Base-by-base conservation (phyloP, 2,888 invertebrate species). In the Anorthoa munda region DNA sequence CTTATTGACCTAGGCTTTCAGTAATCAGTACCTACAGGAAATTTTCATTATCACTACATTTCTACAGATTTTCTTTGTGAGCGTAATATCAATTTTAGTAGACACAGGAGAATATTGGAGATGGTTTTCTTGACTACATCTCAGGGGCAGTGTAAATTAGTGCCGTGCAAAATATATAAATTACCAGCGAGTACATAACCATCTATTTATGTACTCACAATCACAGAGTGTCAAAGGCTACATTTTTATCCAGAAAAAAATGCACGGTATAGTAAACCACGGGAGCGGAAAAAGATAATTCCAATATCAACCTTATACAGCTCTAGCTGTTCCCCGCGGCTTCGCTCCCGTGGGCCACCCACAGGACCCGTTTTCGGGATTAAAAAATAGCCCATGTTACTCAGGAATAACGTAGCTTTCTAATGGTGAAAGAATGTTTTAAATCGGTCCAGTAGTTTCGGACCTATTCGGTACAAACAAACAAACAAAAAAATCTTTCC, bases 21-120 rank as follows among this genome's bases (percentile, higher is more conserved):
- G 79, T 60, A 71, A 78, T 53, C 26, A 50, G 26, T 50, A 72
- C 45, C 15, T 45, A 51, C 11, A 13, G 11, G 21, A 76, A 3
- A 11, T 56, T 56, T 55, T 68, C 17, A 76, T 13, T 61, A 63
- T 31, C 12, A 18, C 15, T 5, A 51, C 9, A 64, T 31, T 4
- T 15, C 60, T 15, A 15, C 3, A 63, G 21, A 45, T 17, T 61
- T 21, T 23, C 31, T 21, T 75, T 48, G 31, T 39, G 31, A 23
- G 9, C 1, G 5, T 18, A 46, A 45, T 48, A n/a, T 64, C 7
- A 48, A 21, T 48, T 76, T 76, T 48, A 39, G 5, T 2, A 48
- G 13, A 12, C 11, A 12, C 11, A 13, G 1, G 4, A 11, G n/a
- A n/a, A 46, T 3, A 39, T 56, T 17, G 18, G 12, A 3, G 23